phyloP scores from a whole-genome alignment of 2,888 invertebrate species.

The Anthophora plumipes region DNA sequence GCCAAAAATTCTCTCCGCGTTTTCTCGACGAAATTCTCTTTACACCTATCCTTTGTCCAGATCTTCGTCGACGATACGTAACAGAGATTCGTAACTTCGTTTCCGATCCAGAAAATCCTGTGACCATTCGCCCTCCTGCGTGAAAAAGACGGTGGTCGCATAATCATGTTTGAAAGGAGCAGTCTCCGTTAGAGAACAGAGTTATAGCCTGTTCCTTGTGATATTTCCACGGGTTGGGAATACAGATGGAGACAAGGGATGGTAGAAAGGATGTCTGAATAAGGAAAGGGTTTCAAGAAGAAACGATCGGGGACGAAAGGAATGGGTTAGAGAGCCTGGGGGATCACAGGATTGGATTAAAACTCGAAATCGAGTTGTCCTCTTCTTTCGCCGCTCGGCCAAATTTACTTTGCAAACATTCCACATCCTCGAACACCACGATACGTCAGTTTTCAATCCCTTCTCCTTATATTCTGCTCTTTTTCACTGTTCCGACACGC shows the following conservation, averaged over 20 bases:
- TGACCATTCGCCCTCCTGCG: too few species aligned
- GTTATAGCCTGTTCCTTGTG: background rate
- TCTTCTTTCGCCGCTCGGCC: constrained; percentile 65
- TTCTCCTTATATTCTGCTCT: background rate
- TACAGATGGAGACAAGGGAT: constrained; percentile 29
- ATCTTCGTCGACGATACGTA: constrained; percentile 18
- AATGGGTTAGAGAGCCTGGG: constrained; percentile 42
- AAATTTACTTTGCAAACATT: constrained; percentile 82
- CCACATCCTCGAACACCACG: constrained; percentile 64
- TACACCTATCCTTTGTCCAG: constrained; percentile 27
- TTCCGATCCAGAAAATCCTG: constrained; percentile 22
- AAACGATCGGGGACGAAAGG: constrained; percentile 12
- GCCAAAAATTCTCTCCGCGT: background rate
- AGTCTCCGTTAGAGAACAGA: background rate
- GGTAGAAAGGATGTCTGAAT: constrained; percentile 30
- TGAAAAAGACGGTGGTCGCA: background rate
- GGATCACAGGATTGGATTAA: constrained; percentile 77
- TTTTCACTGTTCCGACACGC: background rate
- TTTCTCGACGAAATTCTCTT: constrained; percentile 33
- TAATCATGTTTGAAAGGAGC: background rate
- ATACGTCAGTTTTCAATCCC: constrained; percentile 10
- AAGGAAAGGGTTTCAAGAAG: constrained; percentile 45
- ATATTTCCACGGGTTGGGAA: constrained; percentile 29
- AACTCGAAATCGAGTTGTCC: constrained; percentile 81
- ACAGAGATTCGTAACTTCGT: constrained; percentile 5